A percentile compares a stretch with the other conserved stretches of the same genome.
phyloP scores from a whole-genome alignment of 2,888 invertebrate genomes.

The Chorisops tibialis region DNA sequence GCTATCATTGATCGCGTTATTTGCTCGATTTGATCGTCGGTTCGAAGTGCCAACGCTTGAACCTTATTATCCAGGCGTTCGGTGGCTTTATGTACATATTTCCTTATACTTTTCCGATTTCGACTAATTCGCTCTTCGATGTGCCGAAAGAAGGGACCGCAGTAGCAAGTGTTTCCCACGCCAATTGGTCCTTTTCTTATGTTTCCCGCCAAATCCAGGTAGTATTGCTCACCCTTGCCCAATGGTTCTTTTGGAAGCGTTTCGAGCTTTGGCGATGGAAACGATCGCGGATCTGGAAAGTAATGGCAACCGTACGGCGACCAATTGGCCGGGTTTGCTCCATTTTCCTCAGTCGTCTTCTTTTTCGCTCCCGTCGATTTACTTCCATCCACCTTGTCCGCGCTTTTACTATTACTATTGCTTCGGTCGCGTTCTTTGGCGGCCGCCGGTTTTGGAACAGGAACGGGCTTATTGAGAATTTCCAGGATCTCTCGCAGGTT shows the following conservation, averaged over 20 bases:
- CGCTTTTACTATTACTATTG: conserved; percentile 27
- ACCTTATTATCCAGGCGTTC: conserved; percentile 77
- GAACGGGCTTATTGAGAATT: conserved; percentile 61
- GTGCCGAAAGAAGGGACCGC: conserved; percentile 86
- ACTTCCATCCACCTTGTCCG: conserved; percentile 37
- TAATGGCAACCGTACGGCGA: conserved; percentile 91
- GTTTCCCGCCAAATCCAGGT: conserved; percentile 89
- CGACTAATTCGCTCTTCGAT: conserved; percentile 80
- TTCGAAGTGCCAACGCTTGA: conserved; percentile 70
- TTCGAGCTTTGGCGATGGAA: conserved; percentile 80
- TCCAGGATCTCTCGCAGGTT: conserved; percentile 78
- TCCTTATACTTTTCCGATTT: conserved; percentile 61
- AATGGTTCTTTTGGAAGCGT: conserved; percentile 83
- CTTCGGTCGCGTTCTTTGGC: conserved; percentile 42
- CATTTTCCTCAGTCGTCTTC: conserved; percentile 51
- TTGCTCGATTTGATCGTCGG: conserved; percentile 68
- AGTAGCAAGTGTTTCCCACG: conserved; percentile 87
- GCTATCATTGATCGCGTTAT: conserved; percentile 55
- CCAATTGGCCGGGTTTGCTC: conserved; percentile 60
- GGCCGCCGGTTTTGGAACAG: conserved; percentile 47
- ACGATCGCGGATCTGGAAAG: conserved; percentile 79
- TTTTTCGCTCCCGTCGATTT: conserved; percentile 53
- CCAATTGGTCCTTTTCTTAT: conserved; percentile 95
- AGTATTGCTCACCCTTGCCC: conserved; percentile 88
- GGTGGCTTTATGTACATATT: conserved; percentile 70